A percentile compares a stretch with the other conserved stretches of the same genome.
These are phyloP conservation scores for Apoda limacodes DNA, from an alignment of 2,888 invertebrate genomes.

Conservation along the genomic window DNA sequence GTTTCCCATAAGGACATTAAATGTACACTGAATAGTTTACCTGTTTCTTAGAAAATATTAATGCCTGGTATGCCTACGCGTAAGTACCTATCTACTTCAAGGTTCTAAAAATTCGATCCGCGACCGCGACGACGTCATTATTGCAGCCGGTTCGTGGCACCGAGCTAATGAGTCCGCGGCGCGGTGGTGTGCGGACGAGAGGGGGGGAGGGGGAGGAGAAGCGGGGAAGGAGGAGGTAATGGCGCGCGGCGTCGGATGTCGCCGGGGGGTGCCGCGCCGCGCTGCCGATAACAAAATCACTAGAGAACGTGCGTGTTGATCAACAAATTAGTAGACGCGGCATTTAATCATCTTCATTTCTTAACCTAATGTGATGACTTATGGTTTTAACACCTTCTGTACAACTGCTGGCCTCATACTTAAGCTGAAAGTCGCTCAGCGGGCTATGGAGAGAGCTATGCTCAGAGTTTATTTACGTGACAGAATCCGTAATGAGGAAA, in stretches of 20 bases:
- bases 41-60: no score
- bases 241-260: slow-evolving; percentile 62
- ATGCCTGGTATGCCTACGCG: no score
- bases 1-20: no score
- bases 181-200: slow-evolving; percentile 19
- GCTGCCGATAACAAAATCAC: slow-evolving; percentile 67
- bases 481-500: no score
- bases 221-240: slow-evolving; percentile 41
- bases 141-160: slow-evolving; percentile 50
- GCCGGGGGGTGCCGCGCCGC: slow-evolving; percentile 54
- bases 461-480: no score
- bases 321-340: slow-evolving; percentile 27
- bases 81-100: no score
- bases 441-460: no score
- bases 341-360: no score
- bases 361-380: neutral
- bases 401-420: no score
- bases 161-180: slow-evolving; percentile 43
- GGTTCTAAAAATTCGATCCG: slow-evolving; percentile 50
- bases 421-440: neutral
- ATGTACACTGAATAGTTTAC: no score
- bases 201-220: slow-evolving; percentile 24
- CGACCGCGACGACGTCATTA: slow-evolving; percentile 40
- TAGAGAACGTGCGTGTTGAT: slow-evolving; percentile 42
- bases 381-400: no score